phyloP scores from a whole-genome alignment of 2,797 vertebrate genomes.

The Ciconia nigra region DNA sequence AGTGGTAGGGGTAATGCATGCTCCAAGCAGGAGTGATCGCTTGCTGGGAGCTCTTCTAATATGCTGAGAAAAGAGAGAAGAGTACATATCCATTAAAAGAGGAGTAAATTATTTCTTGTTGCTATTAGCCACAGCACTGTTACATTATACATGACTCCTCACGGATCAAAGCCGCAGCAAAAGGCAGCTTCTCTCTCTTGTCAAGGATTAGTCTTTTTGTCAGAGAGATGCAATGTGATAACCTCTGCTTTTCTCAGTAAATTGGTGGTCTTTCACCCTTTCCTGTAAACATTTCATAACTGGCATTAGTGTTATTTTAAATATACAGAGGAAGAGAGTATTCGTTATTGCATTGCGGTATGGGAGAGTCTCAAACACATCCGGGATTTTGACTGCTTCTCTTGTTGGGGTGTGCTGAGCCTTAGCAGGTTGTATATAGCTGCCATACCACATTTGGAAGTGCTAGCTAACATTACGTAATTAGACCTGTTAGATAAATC shows the following conservation, averaged over 20 bases:
- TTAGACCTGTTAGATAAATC: neutral
- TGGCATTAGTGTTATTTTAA: neutral
- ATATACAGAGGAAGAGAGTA: neutral
- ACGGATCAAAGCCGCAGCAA: neutral
- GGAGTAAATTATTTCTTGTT: neutral
- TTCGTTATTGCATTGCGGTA: accelerated
- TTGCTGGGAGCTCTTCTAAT: neutral
- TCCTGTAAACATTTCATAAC: neutral
- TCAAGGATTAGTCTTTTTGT: neutral
- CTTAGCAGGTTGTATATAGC: neutral
- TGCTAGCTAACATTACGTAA: accelerated
- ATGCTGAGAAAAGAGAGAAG: neutral
- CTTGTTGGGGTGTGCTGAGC: neutral
- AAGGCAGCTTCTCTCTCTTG: neutral
- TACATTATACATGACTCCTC: neutral
- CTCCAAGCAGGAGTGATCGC: neutral
- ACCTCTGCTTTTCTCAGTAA: neutral
- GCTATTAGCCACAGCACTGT: neutral
- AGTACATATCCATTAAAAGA: neutral
- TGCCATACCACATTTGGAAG: neutral
- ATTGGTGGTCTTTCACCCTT: neutral
- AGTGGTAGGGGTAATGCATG: accelerated
- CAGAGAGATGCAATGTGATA: neutral
- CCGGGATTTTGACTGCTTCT: neutral
- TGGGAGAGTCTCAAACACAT: too few relatives aligned